phyloP scores from a whole-genome alignment of 2,113 vertebrate species.

The Sarotherodon lohbergeri region DNA sequence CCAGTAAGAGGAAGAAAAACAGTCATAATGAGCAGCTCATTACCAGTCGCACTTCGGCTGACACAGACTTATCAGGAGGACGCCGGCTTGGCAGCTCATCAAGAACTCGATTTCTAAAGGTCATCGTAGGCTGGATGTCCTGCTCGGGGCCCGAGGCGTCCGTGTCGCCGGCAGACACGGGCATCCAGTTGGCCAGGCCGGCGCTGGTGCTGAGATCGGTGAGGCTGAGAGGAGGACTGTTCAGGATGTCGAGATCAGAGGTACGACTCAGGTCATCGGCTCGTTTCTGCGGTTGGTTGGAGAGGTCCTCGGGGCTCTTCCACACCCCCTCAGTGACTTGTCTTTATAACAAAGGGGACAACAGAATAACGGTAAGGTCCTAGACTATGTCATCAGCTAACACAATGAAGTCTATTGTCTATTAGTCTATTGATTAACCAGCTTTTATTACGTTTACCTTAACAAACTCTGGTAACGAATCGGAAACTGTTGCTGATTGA shows the following conservation, averaged over 20 bases:
- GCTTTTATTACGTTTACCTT: background rate
- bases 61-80: conserved; percentile 82
- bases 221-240: conserved; percentile 83
- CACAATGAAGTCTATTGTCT: background rate
- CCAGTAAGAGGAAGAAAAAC: background rate
- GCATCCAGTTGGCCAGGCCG: conserved; percentile 66
- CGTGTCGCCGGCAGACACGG: conserved; percentile 1
- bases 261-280: conserved; percentile 75
- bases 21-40: background rate
- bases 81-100: conserved; percentile 81
- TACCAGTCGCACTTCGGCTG: conserved; percentile 86
- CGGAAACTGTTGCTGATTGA: background rate
- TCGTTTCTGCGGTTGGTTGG: conserved; percentile 79
- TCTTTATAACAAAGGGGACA: conserved; percentile 64
- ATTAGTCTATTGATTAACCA: background rate
- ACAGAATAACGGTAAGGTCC: background rate
- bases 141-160: conserved; percentile 61
- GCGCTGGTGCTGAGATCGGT: conserved; percentile 71
- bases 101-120: conserved; percentile 69
- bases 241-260: conserved; percentile 83
- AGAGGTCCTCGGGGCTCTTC: conserved; percentile 77
- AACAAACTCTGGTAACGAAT: background rate
- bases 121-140: conserved; percentile 66
- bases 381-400: background rate
- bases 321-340: conserved; percentile 84